phyloP scores from a whole-genome alignment of 2,113 vertebrate genomes.

The Periophthalmus modestus region DNA sequence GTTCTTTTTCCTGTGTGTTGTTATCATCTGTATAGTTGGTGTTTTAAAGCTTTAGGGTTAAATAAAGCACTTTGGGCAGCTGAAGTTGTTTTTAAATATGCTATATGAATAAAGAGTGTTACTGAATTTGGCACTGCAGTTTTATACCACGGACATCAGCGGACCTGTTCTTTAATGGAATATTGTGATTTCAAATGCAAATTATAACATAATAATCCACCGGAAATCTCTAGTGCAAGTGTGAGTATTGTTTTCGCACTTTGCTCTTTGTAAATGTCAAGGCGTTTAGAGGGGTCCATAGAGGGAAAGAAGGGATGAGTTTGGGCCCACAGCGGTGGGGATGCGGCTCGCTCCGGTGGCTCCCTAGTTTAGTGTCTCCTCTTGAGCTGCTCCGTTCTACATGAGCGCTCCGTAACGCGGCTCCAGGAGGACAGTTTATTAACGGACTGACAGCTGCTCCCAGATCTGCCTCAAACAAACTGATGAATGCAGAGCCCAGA shows the following conservation, averaged over 20 bases:
- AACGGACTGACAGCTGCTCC: constrained; percentile 6
- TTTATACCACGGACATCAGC: too few species aligned
- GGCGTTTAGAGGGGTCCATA: neutral
- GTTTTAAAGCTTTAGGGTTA: too few species aligned
- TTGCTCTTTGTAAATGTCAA: neutral
- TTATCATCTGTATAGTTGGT: too few species aligned
- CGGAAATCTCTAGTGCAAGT: too few species aligned
- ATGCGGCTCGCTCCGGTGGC: constrained; percentile 31
- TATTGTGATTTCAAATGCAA: too few species aligned
- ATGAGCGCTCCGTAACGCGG: constrained; percentile 49
- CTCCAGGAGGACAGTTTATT: constrained; percentile 8
- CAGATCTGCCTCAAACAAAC: neutral
- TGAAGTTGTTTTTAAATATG: too few species aligned
- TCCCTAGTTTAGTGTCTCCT: constrained; percentile 34
- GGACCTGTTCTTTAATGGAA: too few species aligned
- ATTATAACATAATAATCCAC: too few species aligned
- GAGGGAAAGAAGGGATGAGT: constrained; percentile 25
- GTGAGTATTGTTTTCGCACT: neutral
- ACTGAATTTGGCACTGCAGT: too few species aligned
- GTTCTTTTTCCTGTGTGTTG: too few species aligned
- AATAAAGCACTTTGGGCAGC: too few species aligned
- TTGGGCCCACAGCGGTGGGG: constrained; percentile 24
- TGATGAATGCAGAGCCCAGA: neutral
- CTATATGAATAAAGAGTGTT: too few species aligned
- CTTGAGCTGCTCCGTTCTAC: constrained; percentile 30